Percentiles rank a stretch among this genome's conserved stretches.
Conservation (phyloP, 2,113 vertebrate genomes). For the Tetraodon nigroviridis region DNA sequence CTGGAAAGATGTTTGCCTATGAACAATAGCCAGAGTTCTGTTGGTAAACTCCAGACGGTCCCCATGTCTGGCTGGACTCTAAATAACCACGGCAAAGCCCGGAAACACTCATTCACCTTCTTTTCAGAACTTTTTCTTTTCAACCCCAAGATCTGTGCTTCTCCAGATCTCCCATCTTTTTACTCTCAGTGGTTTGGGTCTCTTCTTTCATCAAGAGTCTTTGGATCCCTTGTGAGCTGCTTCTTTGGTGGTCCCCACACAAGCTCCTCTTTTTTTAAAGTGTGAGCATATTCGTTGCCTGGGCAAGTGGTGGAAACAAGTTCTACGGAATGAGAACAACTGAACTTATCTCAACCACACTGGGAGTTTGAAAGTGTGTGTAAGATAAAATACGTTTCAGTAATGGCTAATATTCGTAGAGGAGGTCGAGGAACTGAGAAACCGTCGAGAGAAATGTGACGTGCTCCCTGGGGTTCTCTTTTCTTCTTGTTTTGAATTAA, state of each 20-base stretch:
- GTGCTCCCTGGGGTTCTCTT: slow-evolving; percentile 22
- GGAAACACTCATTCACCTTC: slow-evolving; percentile 9
- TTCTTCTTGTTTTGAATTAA: slow-evolving; percentile 21
- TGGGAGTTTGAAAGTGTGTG: slow-evolving; percentile 8
- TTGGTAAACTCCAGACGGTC: slow-evolving; percentile 43
- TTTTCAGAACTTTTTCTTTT: slow-evolving; percentile 29
- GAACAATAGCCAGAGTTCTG: neutral
- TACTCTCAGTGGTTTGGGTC: slow-evolving; percentile 1
- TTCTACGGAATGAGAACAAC: slow-evolving; percentile 3
- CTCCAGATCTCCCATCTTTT: slow-evolving; percentile 20
- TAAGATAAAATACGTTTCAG: slow-evolving; percentile 4
- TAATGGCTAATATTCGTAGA: slow-evolving; percentile 22
- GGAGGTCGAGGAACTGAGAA: neutral
- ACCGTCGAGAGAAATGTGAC: neutral
- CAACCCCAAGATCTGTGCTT: slow-evolving; percentile 29
- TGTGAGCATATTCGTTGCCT: no score
- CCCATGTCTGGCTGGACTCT: slow-evolving; percentile 40
- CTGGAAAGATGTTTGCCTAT: no score
- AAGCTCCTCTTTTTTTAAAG: slow-evolving; percentile 10
- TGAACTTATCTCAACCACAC: slow-evolving; percentile 25
- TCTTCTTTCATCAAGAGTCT: slow-evolving; percentile 2
- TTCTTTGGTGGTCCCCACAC: neutral
- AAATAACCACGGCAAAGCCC: slow-evolving; percentile 53
- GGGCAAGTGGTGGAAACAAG: slow-evolving; percentile 3
- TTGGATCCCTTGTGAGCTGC: neutral